Evolutionary conservation across 2,797 vertebrate genomes (phyloP).

Genomic region (Pterois miles): DNA sequence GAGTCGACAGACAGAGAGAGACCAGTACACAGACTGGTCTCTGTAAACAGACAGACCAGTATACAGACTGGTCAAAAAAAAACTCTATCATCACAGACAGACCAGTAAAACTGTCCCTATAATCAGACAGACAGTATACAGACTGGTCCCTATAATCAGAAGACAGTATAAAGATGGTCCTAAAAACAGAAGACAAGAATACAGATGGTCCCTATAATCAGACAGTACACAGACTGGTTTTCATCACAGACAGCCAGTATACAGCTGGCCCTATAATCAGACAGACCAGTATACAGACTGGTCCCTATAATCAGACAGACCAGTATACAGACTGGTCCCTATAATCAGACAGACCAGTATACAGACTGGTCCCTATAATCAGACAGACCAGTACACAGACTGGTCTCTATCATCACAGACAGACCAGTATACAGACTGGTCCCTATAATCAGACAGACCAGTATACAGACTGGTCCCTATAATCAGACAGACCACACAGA

Average conservation of each 20-base stretch:
- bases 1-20: too few species aligned
- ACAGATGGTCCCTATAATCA: neutral
- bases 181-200: too few species aligned
- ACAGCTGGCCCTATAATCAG: neutral
- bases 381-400: neutral
- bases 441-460: neutral
- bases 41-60: too few species aligned
- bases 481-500: neutral
- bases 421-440: neutral
- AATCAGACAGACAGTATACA: neutral
- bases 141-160: too few species aligned
- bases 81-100: too few species aligned
- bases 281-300: neutral
- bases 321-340: neutral
- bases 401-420: neutral
- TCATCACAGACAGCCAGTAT: neutral
- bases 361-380: neutral
- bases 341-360: too few species aligned
- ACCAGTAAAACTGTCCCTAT: neutral
- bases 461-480: neutral
- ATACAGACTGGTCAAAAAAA: neutral
- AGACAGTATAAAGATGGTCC: too few species aligned
- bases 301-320: neutral
- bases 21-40: too few species aligned
- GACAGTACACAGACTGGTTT: too few species aligned